Percentiles rank a stretch among this genome's conserved stretches.
phyloP scores from a whole-genome alignment of 1,140 invertebrate genomes.

The Pseudomyrmex pallidus region DNA sequence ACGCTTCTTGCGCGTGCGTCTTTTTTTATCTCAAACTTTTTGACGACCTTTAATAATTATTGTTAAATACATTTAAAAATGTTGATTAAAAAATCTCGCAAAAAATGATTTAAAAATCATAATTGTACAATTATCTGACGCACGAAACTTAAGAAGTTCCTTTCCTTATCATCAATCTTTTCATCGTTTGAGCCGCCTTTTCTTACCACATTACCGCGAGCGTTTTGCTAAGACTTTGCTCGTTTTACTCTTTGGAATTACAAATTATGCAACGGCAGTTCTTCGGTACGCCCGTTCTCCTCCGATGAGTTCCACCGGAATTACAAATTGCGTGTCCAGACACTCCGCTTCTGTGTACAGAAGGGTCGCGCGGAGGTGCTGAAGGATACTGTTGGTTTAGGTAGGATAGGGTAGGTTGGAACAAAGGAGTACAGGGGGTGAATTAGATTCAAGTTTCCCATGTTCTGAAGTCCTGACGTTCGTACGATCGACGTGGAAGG shows the following conservation, averaged over 20 bases:
- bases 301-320: slow-evolving; percentile 69
- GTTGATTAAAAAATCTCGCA: neutral
- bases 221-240: slow-evolving; percentile 40
- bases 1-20: neutral
- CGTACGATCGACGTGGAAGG: slow-evolving; percentile 37
- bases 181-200: neutral
- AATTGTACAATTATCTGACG: neutral
- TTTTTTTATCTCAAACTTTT: neutral
- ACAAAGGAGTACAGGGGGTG: slow-evolving; percentile 63
- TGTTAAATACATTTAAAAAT: slow-evolving; percentile 16
- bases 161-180: slow-evolving; percentile 6
- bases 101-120: neutral
- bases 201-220: slow-evolving; percentile 34
- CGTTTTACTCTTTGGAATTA: slow-evolving; percentile 68
- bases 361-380: slow-evolving; percentile 24
- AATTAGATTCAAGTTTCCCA: slow-evolving; percentile 68
- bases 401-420: slow-evolving; percentile 60
- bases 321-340: slow-evolving; percentile 74
- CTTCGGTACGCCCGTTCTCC: slow-evolving; percentile 37
- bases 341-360: slow-evolving; percentile 47
- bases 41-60: neutral
- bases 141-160: neutral
- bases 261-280: slow-evolving; percentile 71
- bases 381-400: slow-evolving; percentile 70
- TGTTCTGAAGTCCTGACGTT: neutral